Base-by-base conservation (phyloP, 23 tunicate species). In the Halocynthia aurantium region DNA sequence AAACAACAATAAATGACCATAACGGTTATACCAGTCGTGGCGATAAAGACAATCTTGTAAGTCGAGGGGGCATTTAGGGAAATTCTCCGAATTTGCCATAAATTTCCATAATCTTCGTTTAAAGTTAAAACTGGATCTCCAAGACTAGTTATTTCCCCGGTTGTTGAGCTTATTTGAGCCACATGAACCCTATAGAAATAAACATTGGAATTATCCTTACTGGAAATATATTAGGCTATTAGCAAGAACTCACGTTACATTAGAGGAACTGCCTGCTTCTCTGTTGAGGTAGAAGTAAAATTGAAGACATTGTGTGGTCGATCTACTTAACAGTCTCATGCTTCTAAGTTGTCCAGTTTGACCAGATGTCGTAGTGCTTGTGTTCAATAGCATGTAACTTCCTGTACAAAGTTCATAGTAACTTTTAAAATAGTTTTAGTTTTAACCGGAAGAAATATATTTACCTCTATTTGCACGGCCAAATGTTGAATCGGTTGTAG, bases 301-400 rank as follows among this genome's bases (percentile, higher is more conserved):
- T 54, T 90, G 82, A 50, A 90, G 70, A 67, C 96, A 90, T 62
- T 90, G 96, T 53, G 71, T 65, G 19, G 76, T 6, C 6, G 12
- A 8, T 6, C 63, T 81, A 2, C 85, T 66, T 53, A 71, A 70
- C 19, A 80, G 52, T 53, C 96, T 83, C 96, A 90, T 90, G 44
- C 85, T 80, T 8, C 40, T 22, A 62, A 88, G 49, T 7, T 55
- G 13, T 55, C 65, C 87, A 5, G 44, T 17, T 19, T 73, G n/a
- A 50, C 83, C 80, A 1, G 67, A 70, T 22, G 52, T 62, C 12
- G 51, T 62, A 20, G 51, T 20, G 22, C 66, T 70, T 22, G 80
- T 81, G 56, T 84, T 84, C 55, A 90, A 58, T 51, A 89, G 13
- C 96, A 90, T 80, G 73, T 69, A 90, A 63, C 80, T 81, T 7